Evolutionary conservation across 53 echinoderm and acorn worm species (phyloP).

Genomic region (Mesocentrotus franciscanus): DNA sequence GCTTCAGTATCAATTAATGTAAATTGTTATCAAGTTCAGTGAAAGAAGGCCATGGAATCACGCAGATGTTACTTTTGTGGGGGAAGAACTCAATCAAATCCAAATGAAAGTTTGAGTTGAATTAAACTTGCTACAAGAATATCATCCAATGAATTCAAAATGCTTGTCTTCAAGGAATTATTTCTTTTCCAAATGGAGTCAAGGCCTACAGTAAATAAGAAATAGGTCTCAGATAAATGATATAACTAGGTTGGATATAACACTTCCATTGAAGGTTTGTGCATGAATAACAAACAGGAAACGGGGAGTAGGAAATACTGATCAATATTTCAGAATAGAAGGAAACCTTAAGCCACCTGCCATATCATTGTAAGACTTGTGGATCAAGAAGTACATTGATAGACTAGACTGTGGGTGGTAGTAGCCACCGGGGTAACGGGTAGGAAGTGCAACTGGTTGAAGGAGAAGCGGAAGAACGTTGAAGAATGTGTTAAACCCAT

Average conservation of each 20-base stretch:
- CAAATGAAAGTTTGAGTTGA: too few species aligned
- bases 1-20: too few species aligned
- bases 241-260: neutral
- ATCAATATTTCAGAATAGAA: neutral
- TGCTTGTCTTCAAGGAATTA: neutral
- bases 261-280: neutral
- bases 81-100: too few species aligned
- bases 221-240: neutral
- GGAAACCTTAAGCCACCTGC: constrained; percentile 18
- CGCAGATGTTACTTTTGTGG: too few species aligned
- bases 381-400: neutral
- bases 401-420: neutral
- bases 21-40: too few species aligned
- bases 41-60: too few species aligned
- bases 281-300: neutral
- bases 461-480: neutral
- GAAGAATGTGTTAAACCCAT: neutral
- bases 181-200: neutral
- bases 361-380: neutral
- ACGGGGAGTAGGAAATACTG: neutral
- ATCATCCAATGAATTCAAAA: neutral
- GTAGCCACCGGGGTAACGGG: neutral
- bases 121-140: neutral
- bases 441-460: neutral
- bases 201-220: neutral